These are phyloP conservation scores for Cranoglanis bouderius DNA, from an alignment of 2,113 vertebrate species.

Conservation along the genomic window DNA sequence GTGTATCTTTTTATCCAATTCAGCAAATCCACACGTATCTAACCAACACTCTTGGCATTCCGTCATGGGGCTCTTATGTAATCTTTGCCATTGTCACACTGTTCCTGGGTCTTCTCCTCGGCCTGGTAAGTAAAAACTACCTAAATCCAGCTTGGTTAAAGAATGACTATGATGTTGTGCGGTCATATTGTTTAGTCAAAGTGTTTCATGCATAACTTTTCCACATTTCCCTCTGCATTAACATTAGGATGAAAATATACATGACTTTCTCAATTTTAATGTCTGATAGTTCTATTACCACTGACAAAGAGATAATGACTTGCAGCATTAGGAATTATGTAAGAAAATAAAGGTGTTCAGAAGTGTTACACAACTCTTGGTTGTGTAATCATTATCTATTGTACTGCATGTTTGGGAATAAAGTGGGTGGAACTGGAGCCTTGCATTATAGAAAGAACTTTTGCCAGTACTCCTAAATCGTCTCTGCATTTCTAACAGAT, in stretches of 20 bases:
- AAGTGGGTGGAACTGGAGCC: constrained; percentile 44
- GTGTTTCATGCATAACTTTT: constrained; percentile 17
- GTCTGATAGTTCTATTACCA: background rate
- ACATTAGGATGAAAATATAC: background rate
- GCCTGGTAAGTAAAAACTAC: constrained; percentile 77
- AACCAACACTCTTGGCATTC: constrained; percentile 79
- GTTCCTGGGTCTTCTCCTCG: constrained; percentile 80
- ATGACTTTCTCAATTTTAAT: constrained; percentile 22
- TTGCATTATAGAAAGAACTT: constrained; percentile 19
- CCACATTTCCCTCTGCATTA: background rate
- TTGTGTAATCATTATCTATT: constrained; percentile 45
- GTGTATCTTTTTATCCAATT: constrained; percentile 42
- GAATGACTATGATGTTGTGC: background rate
- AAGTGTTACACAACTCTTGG: constrained; percentile 44
- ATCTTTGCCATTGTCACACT: constrained; percentile 80
- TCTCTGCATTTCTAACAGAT: constrained; percentile 65
- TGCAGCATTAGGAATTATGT: constrained; percentile 41
- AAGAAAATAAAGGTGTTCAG: constrained; percentile 45
- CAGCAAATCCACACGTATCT: constrained; percentile 86
- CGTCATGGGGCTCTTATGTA: constrained; percentile 80
- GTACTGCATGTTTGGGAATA: constrained; percentile 31
- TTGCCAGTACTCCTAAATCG: constrained; percentile 12
- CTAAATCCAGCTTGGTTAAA: background rate
- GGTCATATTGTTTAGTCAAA: constrained; percentile 6
- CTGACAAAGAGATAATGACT: constrained; percentile 9